Evolutionary conservation across 2,888 invertebrate species (phyloP), one percentile per base, ranked within the genome.

Genomic region (Fragum fragum): DNA sequence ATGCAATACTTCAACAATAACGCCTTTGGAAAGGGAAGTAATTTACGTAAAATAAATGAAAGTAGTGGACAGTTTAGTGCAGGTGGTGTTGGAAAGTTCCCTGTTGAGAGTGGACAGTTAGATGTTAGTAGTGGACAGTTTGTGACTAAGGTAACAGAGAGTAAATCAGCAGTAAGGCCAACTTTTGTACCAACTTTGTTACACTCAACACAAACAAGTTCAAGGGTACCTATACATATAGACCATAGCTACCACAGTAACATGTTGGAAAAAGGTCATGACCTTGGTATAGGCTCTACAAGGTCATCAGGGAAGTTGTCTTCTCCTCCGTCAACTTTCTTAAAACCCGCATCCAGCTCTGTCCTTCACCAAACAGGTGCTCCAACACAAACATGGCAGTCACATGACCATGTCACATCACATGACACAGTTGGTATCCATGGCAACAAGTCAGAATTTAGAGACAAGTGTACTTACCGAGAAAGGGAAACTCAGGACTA

Each of bases 401-500:
- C 61, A 63, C 73, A 63, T 63, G 47, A 61, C 26, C 14, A 18
- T 14, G 21, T 66, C 7, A 42, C 23, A 42, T 63, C 73, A 47
- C 63, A 63, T 73, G 73, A 63, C 63, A 59, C 59, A 18, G 14
- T 29, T 1, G 73, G 61, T 52, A 21, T 52, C 21, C 26, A 47
- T 36, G 61, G 66, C 36, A 36, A 42, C 14, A 28, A 53, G 52
- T 71, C 79, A 18, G 52, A 28, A 11, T 84, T 76, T 52, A 79
- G 73, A 36, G 84, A 84, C 26, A 70, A 42, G 16, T 70, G 81
- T 42, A 76, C 66, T 7, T 84, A 70, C 42, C 72, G 29, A 53
- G 71, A 79, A 73, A 74, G 63, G 52, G 85, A 82, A 39, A 52
- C 29, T 5, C 77, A 77, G 61, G 73, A 85, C 72, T 76, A 85